These are phyloP conservation scores for Epizoanthus fatuus DNA, from an alignment of 92 coral and sea anemone genomes.

Conservation along the genomic window DNA sequence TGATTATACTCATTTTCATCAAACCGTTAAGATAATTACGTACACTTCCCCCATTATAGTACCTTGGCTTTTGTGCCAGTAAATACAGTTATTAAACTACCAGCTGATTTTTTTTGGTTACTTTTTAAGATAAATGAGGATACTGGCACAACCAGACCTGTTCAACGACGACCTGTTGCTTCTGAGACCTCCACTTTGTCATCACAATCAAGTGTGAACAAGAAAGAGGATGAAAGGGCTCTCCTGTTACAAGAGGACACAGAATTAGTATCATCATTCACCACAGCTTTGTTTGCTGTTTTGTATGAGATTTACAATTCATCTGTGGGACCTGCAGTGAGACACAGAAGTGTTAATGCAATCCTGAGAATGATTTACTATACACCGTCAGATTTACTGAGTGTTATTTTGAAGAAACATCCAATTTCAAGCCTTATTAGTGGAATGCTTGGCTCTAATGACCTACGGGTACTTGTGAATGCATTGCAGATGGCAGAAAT, in stretches of 20 bases:
- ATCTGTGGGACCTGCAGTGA: constrained; percentile 96
- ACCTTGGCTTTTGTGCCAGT: no score
- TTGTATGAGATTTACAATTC: constrained; percentile 95
- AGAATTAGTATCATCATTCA: constrained; percentile 76
- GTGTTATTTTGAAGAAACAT: constrained; percentile 85
- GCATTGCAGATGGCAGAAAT: constrained; percentile 99
- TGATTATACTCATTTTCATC: no score
- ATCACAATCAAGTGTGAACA: constrained; percentile 65
- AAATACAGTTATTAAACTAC: background rate
- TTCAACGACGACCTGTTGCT: constrained; percentile 91
- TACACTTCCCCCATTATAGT: no score
- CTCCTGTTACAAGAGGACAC: constrained; percentile 84
- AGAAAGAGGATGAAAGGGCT: constrained; percentile 91
- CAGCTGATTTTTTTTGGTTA: background rate
- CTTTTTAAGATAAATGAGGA: constrained; percentile 92
- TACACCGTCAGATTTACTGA: constrained; percentile 93
- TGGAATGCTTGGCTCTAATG: constrained; percentile 96
- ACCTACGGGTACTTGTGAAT: constrained; percentile 91
- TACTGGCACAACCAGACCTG: constrained; percentile 97
- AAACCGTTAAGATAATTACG: no score
- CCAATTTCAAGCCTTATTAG: constrained; percentile 97
- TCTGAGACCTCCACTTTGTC: constrained; percentile 78
- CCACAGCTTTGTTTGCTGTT: constrained; percentile 90
- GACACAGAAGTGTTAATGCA: constrained; percentile 94
- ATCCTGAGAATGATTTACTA: constrained; percentile 94